Evolutionary conservation across 2,113 vertebrate species (phyloP).

Genomic region (Alces alces): DNA sequence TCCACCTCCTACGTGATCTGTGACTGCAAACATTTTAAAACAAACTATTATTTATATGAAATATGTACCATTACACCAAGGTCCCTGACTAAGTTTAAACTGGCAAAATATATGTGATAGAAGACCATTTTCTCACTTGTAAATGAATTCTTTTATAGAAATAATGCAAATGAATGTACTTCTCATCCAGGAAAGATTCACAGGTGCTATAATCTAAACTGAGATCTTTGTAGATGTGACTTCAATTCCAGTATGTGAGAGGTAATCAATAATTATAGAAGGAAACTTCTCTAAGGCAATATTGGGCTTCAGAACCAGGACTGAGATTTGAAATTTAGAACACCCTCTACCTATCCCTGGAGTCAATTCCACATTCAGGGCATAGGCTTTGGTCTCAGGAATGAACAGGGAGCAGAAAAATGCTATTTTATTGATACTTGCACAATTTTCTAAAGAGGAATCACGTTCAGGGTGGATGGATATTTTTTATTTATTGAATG

Average conservation of each 20-base stretch:
- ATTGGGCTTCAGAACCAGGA: not conserved
- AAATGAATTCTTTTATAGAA: slow-evolving; percentile 44
- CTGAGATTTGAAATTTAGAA: slow-evolving; percentile 56
- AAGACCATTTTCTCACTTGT: not conserved
- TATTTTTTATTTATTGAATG: slow-evolving; percentile 75
- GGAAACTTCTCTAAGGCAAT: slow-evolving; percentile 39
- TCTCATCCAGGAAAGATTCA: slow-evolving; percentile 45
- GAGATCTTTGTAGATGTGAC: slow-evolving; percentile 51
- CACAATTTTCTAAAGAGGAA: slow-evolving; percentile 57
- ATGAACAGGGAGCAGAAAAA: slow-evolving; percentile 41
- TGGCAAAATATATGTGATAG: not conserved
- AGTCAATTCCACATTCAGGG: slow-evolving; percentile 50
- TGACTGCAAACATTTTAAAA: slow-evolving; percentile 1
- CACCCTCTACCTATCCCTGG: not conserved
- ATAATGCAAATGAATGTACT: slow-evolving; percentile 41
- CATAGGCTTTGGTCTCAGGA: slow-evolving; percentile 32
- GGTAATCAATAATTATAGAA: slow-evolving; percentile 66
- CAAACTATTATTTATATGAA: slow-evolving; percentile 17
- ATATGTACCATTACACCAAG: not conserved
- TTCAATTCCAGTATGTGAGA: slow-evolving; percentile 40
- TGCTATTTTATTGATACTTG: slow-evolving; percentile 36
- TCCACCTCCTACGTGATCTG: not conserved
- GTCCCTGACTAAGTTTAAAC: not conserved
- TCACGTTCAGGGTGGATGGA: slow-evolving; percentile 56
- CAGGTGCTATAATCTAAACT: slow-evolving; percentile 36